phyloP scores from a whole-genome alignment of 2,888 invertebrate genomes.

The Entomobrya multifasciata region DNA sequence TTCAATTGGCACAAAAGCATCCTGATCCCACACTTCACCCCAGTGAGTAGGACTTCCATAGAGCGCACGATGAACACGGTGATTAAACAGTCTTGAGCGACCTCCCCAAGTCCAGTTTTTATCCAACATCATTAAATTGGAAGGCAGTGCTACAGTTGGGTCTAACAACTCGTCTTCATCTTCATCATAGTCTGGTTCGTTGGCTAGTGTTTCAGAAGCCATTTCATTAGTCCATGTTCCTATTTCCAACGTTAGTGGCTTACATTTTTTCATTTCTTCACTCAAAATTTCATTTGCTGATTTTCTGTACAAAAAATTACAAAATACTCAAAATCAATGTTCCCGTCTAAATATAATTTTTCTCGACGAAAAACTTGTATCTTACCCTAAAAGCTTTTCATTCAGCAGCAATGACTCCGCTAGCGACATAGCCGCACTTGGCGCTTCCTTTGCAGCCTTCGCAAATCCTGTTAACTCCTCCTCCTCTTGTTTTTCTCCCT shows the following conservation, averaged over 20 bases:
- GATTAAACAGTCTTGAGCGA: conserved; percentile 79
- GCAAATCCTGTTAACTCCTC: conserved; percentile 78
- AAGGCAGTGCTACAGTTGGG: conserved; percentile 83
- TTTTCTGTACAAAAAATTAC: conserved; percentile 73
- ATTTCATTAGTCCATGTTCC: conserved; percentile 96
- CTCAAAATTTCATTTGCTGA: conserved; percentile 80
- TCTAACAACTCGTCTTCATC: conserved; percentile 82
- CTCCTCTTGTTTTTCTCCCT: conserved; percentile 61
- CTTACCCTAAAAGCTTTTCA: conserved; percentile 76
- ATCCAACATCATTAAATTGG: conserved; percentile 84
- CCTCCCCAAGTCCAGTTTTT: conserved; percentile 80
- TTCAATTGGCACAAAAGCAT: conserved; percentile 79
- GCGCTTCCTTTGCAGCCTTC: conserved; percentile 79
- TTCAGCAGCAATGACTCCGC: conserved; percentile 78
- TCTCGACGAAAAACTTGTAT: background rate
- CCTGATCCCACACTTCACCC: conserved; percentile 80
- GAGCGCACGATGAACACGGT: conserved; percentile 78
- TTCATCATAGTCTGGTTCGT: conserved; percentile 79
- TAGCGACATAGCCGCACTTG: conserved; percentile 75
- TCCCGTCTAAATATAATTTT: no score
- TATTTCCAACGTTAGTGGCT: conserved; percentile 87
- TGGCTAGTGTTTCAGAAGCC: conserved; percentile 83
- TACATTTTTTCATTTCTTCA: conserved; percentile 81
- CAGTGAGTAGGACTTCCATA: conserved; percentile 80
- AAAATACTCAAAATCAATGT: no score